phyloP scores from a whole-genome alignment of 2,888 invertebrate species.

The Diaperis boleti region DNA sequence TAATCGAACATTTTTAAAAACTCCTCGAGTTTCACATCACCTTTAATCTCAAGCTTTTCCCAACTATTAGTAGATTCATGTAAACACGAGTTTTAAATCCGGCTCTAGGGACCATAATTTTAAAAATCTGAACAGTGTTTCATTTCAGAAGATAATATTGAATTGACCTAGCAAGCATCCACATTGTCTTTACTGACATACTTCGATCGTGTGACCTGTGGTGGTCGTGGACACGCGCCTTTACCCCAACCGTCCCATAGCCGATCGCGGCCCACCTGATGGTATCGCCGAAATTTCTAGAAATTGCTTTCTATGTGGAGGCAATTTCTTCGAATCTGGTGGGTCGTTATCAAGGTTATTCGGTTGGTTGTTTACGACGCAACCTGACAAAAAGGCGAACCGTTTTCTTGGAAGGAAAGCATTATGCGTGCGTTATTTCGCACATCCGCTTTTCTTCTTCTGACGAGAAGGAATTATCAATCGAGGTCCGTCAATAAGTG shows the following conservation, averaged over 20 bases:
- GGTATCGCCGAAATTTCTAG: conserved; percentile 26
- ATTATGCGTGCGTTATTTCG: conserved; percentile 4
- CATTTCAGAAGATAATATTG: too few relatives aligned
- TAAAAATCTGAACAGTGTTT: too few relatives aligned
- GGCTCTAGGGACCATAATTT: too few relatives aligned
- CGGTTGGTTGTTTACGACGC: conserved; percentile 17
- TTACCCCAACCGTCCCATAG: background rate
- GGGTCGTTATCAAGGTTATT: conserved; percentile 21
- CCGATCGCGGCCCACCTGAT: conserved; percentile 12
- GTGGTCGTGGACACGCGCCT: background rate
- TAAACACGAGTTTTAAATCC: too few relatives aligned
- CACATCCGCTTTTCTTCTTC: too few relatives aligned
- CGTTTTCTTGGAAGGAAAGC: conserved; percentile 10
- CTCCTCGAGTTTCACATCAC: too few relatives aligned
- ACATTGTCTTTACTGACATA: too few relatives aligned
- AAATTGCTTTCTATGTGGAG: conserved; percentile 22
- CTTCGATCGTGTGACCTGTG: background rate
- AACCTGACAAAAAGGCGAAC: conserved; percentile 8
- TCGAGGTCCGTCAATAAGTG: background rate
- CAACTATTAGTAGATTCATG: too few relatives aligned
- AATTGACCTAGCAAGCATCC: too few relatives aligned
- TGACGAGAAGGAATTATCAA: too few relatives aligned
- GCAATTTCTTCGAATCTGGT: conserved; percentile 25
- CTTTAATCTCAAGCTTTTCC: too few relatives aligned
- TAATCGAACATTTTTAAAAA: too few relatives aligned